Conservation (phyloP, 2,797 vertebrate genomes). For the Sphenopsis melanotis region DNA sequence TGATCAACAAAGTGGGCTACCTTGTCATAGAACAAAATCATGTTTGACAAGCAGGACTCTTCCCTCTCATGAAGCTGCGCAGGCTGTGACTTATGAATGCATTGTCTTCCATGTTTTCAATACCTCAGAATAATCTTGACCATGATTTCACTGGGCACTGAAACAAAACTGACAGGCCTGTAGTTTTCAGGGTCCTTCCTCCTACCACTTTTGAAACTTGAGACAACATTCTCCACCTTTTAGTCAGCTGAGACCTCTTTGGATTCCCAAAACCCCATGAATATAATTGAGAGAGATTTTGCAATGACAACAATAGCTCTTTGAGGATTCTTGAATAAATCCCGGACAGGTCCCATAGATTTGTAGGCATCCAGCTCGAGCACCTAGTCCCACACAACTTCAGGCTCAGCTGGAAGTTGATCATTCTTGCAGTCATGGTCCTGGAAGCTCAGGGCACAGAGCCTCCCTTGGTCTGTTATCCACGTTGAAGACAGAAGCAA, state of each 20-base stretch:
- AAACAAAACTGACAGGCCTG: neutral
- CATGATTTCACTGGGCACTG: neutral
- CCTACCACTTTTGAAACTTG: neutral
- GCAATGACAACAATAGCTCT: neutral
- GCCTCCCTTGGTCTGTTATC: neutral
- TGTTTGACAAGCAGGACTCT: neutral
- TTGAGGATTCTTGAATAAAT: neutral
- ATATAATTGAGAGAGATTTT: neutral
- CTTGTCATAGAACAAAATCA: neutral
- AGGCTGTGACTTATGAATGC: neutral
- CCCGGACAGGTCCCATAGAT: neutral
- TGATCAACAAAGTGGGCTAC: neutral
- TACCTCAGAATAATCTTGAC: neutral
- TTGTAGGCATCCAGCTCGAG: neutral
- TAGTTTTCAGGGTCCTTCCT: neutral
- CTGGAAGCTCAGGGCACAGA: neutral
- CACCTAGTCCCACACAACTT: neutral
- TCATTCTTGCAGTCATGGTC: neutral
- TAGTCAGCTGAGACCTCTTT: neutral
- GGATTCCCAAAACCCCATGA: neutral
- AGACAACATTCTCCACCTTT: neutral
- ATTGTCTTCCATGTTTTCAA: neutral
- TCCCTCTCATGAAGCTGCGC: neutral
- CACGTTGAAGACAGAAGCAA: rapidly evolving
- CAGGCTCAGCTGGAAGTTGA: neutral